These are phyloP conservation scores for Procambarus virginalis DNA, from an alignment of 1,140 invertebrate genomes.

Conservation along the genomic window DNA sequence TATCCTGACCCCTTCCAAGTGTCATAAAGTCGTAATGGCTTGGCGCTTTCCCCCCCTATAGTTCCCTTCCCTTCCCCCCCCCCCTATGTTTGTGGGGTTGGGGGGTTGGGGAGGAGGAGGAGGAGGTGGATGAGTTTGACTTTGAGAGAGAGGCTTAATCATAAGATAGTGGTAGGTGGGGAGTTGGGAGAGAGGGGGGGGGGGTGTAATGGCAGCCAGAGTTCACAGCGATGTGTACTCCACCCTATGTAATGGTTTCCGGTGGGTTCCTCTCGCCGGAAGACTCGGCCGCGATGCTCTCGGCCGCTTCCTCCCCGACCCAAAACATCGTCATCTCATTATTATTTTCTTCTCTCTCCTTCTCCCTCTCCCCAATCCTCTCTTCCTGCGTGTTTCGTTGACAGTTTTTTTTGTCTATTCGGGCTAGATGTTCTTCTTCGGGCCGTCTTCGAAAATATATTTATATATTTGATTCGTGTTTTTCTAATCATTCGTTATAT, in stretches of 20 bases:
- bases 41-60: too few species aligned
- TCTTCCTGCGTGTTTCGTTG: background rate
- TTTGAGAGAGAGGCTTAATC: background rate
- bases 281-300: constrained; percentile 36
- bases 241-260: constrained; percentile 55
- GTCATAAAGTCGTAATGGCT: too few species aligned
- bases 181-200: background rate
- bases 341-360: background rate
- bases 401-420: background rate
- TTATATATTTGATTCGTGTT: too few species aligned
- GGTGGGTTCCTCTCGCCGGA: constrained; percentile 47
- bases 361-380: background rate
- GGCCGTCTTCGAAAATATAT: too few species aligned
- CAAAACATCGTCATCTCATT: background rate
- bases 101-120: background rate
- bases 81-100: too few species aligned
- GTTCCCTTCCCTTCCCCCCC: too few species aligned
- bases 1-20: too few species aligned
- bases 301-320: too few species aligned
- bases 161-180: background rate
- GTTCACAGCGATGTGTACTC: constrained; percentile 60
- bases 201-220: constrained; percentile 20
- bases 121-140: constrained; percentile 6
- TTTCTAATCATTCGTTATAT: too few species aligned
- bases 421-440: too few species aligned